Evolutionary conservation across 2,888 invertebrate species (phyloP), one percentile per base, ranked within the genome.

Genomic region (Galeruca laticollis): DNA sequence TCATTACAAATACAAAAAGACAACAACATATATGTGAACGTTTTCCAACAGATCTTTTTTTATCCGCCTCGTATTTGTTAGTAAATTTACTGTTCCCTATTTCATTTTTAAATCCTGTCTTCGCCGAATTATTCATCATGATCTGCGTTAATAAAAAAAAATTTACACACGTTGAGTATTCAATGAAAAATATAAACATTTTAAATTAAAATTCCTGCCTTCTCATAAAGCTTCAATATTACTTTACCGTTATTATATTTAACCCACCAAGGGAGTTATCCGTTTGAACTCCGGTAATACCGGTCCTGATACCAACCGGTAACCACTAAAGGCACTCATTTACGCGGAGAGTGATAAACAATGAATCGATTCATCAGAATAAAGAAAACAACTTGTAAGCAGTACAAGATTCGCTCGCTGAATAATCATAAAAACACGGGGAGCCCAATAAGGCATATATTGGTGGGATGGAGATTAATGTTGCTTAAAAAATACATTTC

Each of bases 171-270:
- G 26, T 20, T 20, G 56, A 35, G 18, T 15, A 35, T 33, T 31
- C 35, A 56, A 15, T 33, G 6, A 57, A 57, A 26, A 35, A 52
- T 33, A 35, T 15, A 31, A 57, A 31, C 3, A 4, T 57, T 57
- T 35, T 57, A 57, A 57, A 57, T 57, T 57, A 35, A 57, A 57
- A 57, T 57, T 57, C 56, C 35, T 15, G 56, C 56, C n/a, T 35
- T 57, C 35, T 57, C 35, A 35, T 57, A 57, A 54, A 47, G 15
- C 6, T 47, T 47, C 47, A 18, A 47, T 47, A 47, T 47, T 5
- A 47, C 18, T 56, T 18, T 33, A 57, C 56, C 56, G 56, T 57
- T 57, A 57, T 33, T 57, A 31, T 35, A 35, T 57, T 56, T 15
- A 33, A 31, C 56, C 31, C 52, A 52, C 52, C 52, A n/a, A 20